These are phyloP conservation scores for Ernsta delagoae DNA, from an alignment of 2,888 invertebrate genomes.

Conservation along the genomic window DNA sequence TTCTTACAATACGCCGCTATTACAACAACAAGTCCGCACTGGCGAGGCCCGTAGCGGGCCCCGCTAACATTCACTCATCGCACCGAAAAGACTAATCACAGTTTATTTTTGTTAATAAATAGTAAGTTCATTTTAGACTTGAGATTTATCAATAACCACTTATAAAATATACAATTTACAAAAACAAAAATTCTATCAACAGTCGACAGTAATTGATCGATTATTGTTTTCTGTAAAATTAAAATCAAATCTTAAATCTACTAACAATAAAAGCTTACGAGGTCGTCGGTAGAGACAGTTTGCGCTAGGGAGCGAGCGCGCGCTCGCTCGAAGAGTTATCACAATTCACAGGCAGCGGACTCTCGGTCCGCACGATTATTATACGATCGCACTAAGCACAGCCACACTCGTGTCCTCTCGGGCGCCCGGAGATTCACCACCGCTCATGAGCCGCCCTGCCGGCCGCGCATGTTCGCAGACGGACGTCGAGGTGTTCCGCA, in stretches of 20 bases:
- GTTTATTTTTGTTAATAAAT: conserved; percentile 74
- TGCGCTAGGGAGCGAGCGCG: conserved; percentile 49
- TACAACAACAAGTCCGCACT: conserved; percentile 51
- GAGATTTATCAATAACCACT: conserved; percentile 72
- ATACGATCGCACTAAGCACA: conserved; percentile 45
- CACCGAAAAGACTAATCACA: conserved; percentile 67
- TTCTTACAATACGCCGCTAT: conserved; percentile 71
- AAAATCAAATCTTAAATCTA: conserved; percentile 62
- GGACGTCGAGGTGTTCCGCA: conserved; percentile 98
- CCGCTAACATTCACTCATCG: conserved; percentile 44
- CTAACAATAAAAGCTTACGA: conserved; percentile 72
- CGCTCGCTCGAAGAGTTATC: conserved; percentile 47
- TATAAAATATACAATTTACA: conserved; percentile 77
- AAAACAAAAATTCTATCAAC: conserved; percentile 70
- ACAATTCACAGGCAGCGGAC: conserved; percentile 51
- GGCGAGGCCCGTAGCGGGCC: conserved; percentile 34
- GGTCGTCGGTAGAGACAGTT: conserved; percentile 55
- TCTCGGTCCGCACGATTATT: conserved; percentile 38
- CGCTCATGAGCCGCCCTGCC: conserved; percentile 44
- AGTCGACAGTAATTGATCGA: conserved; percentile 61
- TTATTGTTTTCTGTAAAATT: conserved; percentile 64
- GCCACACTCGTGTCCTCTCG: conserved; percentile 39
- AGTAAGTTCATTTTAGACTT: conserved; percentile 67
- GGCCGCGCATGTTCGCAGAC: conserved; percentile 85
- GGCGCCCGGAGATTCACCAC: conserved; percentile 36